phyloP scores from a whole-genome alignment of 2,113 vertebrate species.

The Phodopus roborovskii region DNA sequence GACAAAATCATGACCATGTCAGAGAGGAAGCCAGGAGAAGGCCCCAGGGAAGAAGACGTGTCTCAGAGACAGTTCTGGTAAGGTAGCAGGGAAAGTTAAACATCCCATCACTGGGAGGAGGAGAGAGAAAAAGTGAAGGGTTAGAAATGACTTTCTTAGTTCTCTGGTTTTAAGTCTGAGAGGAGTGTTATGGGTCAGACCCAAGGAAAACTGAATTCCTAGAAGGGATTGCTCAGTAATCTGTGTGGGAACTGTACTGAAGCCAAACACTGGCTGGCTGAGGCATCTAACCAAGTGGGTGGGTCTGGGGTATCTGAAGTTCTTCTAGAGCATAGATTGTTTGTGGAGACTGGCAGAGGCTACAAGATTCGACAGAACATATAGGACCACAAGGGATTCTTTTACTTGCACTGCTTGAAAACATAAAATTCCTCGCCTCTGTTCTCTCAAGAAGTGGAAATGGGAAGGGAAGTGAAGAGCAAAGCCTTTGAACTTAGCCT shows the following conservation, averaged over 20 bases:
- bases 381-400: too few species aligned
- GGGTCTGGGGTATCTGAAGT: not conserved
- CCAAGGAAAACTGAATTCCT: not conserved
- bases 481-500: conserved; percentile 18
- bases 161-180: not conserved
- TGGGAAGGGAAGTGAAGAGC: not conserved
- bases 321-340: not conserved
- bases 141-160: not conserved
- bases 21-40: not conserved
- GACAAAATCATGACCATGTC: conserved; percentile 1
- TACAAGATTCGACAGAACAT: not conserved
- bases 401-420: not conserved
- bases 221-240: not conserved
- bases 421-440: not conserved
- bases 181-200: not conserved
- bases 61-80: conserved; percentile 3
- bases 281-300: not conserved
- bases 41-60: not conserved
- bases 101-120: not conserved
- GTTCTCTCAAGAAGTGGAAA: not conserved
- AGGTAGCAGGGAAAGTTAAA: not conserved
- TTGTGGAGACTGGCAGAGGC: not conserved
- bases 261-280: not conserved
- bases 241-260: not conserved
- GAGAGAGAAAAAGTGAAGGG: not conserved